Conservation (phyloP, 2,113 vertebrate species). For the Mirounga angustirostris region DNA sequence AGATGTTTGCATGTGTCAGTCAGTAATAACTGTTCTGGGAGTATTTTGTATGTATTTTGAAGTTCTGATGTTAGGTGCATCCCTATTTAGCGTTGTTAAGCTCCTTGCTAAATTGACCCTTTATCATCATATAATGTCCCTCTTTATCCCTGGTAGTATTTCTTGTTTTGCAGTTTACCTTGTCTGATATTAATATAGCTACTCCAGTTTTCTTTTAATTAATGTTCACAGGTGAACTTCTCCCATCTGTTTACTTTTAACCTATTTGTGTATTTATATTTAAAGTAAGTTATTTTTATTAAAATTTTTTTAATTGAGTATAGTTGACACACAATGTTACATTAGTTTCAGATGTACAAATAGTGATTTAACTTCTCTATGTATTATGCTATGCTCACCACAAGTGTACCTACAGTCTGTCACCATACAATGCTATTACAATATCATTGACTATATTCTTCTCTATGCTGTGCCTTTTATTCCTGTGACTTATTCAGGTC, state of each 20-base stretch:
- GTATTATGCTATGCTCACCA: neutral
- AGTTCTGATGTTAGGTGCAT: neutral
- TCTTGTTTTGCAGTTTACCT: neutral
- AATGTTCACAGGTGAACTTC: neutral
- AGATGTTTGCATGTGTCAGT: neutral
- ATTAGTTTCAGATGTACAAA: neutral
- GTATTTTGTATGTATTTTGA: neutral
- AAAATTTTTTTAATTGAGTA: neutral
- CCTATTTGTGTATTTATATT: neutral
- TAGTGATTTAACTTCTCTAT: neutral
- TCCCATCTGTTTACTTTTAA: constrained; percentile 27
- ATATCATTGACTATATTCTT: neutral
- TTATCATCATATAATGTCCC: neutral
- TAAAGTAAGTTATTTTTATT: neutral
- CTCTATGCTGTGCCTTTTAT: neutral
- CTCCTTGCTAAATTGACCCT: neutral
- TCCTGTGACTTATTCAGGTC: neutral
- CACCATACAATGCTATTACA: neutral
- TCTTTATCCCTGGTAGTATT: neutral
- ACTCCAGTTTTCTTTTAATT: constrained; percentile 41
- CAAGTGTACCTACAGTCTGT: neutral
- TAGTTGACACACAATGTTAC: neutral
- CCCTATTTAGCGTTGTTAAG: neutral
- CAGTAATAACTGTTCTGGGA: neutral
- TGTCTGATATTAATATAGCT: constrained; percentile 13